Base-by-base conservation (phyloP, 2,113 vertebrate species). In the Abramis brama region DNA sequence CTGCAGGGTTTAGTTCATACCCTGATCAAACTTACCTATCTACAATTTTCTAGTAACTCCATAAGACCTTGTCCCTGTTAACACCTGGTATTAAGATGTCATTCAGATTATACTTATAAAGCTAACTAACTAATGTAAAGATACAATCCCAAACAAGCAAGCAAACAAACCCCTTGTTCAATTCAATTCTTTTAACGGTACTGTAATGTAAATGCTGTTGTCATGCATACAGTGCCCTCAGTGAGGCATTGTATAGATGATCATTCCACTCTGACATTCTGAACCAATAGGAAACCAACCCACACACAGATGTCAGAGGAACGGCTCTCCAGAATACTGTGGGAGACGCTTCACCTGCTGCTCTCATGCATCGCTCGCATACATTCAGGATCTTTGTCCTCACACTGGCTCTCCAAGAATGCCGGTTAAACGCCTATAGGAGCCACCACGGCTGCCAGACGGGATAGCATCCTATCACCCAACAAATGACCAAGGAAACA, bases 371-470 rank as follows among this genome's bases (percentile, higher is more conserved):
- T 90, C 78, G 80, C 70, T 93, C 47, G 55, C 92, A 94, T 93
- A 91, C 91, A 92, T 84, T 86, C 70, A 78, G 87, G 92, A 91
- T 92, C 89, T 91, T 86, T 86, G 91, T 87, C 90, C 93, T 93
- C 91, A 86, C 87, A 89, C 90, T 81, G 92, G 89, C 91, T 91
- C 91, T 92, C 85, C 89, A 91, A 89, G 93, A 94, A 94, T 93
- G 92, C 80, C 25, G 52, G 87, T 88, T 89, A 84, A 87, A 89
- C 85, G 80, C 73, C 19, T 82, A 50, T 79, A 86, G 90, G 91
- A 89, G 84, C 87, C 88, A 77, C 77, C 17, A 85, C 84, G 82
- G 87, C 89, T 91, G 89, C 86, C 87, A 92, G 92, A 89, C 89
- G 55, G 79, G 64, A 43, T 15, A 81, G 79, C 7, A 39, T 57